Conservation (phyloP, 2,888 invertebrate genomes). For the Pollenia angustigena region DNA sequence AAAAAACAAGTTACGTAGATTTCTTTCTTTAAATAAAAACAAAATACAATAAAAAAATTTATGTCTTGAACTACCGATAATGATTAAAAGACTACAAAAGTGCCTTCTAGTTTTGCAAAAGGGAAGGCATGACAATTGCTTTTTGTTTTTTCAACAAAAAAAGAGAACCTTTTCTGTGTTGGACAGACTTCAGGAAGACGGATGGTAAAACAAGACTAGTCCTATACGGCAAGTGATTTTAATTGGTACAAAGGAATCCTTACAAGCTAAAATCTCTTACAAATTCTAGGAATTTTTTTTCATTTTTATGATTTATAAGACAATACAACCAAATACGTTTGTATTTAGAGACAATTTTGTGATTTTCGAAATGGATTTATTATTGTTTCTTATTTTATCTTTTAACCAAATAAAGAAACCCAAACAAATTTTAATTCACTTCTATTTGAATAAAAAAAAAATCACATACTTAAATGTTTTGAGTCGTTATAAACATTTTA, state of each 20-base stretch:
- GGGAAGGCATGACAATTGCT: constrained; percentile 10
- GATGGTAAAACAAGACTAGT: not conserved
- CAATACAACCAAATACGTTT: not conserved
- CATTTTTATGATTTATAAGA: constrained; percentile 12
- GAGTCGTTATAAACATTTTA: not conserved
- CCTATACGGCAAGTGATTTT: not conserved
- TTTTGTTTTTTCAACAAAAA: not conserved
- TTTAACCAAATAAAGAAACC: constrained; percentile 6
- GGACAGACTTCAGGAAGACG: not conserved
- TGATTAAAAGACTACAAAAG: constrained; percentile 37
- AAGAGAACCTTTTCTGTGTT: not conserved
- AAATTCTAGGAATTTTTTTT: constrained; percentile 25
- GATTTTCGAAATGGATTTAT: not conserved
- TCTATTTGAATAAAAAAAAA: constrained; percentile 4
- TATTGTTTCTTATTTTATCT: constrained; percentile 15
- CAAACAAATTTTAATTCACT: constrained; percentile 9
- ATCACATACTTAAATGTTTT: constrained; percentile 1
- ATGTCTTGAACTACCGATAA: constrained; percentile 53
- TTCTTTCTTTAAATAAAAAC: not conserved
- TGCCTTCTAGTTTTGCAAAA: not conserved
- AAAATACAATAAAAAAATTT: constrained; percentile 8
- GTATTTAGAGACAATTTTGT: not conserved
- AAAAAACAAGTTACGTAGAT: constrained; percentile 25
- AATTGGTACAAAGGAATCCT: constrained; percentile 35
- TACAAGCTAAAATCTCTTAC: not conserved